phyloP scores from a whole-genome alignment of 2,113 vertebrate species.

The Mesembrinibis cayennensis region DNA sequence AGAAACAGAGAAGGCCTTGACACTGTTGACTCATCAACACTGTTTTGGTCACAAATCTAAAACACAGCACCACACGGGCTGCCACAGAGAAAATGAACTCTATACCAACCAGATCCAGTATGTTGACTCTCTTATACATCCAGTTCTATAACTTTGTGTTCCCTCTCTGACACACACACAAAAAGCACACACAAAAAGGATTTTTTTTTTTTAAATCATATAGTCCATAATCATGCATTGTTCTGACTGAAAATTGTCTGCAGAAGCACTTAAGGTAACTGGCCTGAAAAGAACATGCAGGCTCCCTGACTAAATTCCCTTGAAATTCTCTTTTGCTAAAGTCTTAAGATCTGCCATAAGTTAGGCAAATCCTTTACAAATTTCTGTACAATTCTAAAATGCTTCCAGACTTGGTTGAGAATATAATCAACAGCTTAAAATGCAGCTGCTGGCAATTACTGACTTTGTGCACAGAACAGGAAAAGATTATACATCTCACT shows the following conservation, averaged over 20 bases:
- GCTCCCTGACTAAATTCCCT: background rate
- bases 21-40: background rate
- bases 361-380: background rate
- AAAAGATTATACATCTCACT: background rate
- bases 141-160: background rate
- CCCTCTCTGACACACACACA: background rate
- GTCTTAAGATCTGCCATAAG: background rate
- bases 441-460: background rate
- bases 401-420: background rate
- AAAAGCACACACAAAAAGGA: background rate
- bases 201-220: background rate
- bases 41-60: background rate
- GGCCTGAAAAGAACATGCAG: background rate
- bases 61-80: background rate
- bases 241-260: background rate
- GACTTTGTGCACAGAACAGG: background rate
- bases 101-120: background rate
- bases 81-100: background rate
- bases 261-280: background rate
- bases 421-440: background rate
- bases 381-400: background rate
- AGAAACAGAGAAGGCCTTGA: background rate
- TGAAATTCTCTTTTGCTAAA: background rate
- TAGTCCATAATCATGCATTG: background rate
- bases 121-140: accelerated